Evolutionary conservation across 2,797 vertebrate genomes (phyloP).

Genomic region (Pseudocheirus occidentalis): DNA sequence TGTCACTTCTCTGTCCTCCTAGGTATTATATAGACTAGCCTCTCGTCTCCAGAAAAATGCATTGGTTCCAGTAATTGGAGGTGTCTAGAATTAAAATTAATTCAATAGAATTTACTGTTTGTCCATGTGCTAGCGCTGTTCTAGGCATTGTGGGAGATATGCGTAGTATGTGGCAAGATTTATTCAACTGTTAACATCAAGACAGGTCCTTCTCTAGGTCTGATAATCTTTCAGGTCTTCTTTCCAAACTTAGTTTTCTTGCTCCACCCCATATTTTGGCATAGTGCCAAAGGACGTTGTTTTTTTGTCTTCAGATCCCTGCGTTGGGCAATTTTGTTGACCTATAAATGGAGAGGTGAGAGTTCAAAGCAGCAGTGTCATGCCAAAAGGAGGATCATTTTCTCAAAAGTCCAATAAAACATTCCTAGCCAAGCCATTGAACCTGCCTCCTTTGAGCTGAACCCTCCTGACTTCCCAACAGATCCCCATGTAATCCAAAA

Average conservation of each 20-base stretch:
- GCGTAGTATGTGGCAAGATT: neutral
- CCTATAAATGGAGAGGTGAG: neutral
- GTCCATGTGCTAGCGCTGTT: neutral
- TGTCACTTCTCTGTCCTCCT: neutral
- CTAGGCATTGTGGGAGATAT: neutral
- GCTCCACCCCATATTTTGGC: neutral
- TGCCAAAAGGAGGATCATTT: neutral
- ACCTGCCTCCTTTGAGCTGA: neutral
- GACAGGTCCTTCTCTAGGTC: neutral
- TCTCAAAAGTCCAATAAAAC: neutral
- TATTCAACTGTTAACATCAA: neutral
- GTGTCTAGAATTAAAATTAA: neutral
- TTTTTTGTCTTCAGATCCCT: neutral
- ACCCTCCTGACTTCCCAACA: conserved; percentile 18
- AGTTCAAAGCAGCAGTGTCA: conserved; percentile 1
- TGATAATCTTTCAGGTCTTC: neutral
- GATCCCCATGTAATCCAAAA: neutral
- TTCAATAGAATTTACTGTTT: neutral
- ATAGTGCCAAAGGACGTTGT: neutral
- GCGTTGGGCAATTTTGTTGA: neutral
- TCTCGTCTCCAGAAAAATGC: neutral
- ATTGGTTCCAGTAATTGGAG: neutral
- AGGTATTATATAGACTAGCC: neutral
- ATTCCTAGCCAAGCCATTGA: neutral
- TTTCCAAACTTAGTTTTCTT: neutral